Evolutionary conservation across 2,113 vertebrate genomes (phyloP).

Genomic region (Vidua chalybeata): DNA sequence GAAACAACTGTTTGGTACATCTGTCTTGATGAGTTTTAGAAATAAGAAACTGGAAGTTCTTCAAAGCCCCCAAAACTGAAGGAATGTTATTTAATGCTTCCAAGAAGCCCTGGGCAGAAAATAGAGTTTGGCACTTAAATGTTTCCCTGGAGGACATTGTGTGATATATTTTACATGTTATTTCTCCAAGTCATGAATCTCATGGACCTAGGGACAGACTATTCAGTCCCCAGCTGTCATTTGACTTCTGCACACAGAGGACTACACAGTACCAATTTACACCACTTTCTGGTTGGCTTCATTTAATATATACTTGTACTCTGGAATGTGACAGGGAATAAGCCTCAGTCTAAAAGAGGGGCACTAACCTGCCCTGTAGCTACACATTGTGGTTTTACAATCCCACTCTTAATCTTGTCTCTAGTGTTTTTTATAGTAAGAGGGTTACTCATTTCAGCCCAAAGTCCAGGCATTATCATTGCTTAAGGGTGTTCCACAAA

Average conservation of each 20-base stretch:
- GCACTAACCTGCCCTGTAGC: background rate
- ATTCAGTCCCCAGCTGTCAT: background rate
- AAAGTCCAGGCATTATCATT: background rate
- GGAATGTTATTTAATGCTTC: background rate
- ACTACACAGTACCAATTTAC: background rate
- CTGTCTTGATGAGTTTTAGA: slow-evolving; percentile 38
- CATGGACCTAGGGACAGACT: background rate
- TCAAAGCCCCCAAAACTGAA: background rate
- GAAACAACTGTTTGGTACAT: slow-evolving; percentile 40
- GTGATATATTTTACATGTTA: background rate
- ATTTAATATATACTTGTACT: background rate
- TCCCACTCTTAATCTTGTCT: background rate
- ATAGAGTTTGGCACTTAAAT: background rate
- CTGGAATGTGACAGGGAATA: background rate
- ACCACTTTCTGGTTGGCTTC: background rate
- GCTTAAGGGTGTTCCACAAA: background rate
- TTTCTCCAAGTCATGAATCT: background rate
- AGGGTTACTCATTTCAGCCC: background rate
- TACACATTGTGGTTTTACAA: background rate
- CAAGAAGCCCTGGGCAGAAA: background rate
- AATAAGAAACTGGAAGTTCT: background rate
- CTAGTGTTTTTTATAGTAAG: background rate
- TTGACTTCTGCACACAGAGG: background rate
- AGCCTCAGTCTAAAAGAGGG: background rate
- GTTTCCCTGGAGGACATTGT: background rate